These are phyloP conservation scores for Casuarius casuarius DNA, from an alignment of 2,113 vertebrate genomes.

Conservation along the genomic window DNA sequence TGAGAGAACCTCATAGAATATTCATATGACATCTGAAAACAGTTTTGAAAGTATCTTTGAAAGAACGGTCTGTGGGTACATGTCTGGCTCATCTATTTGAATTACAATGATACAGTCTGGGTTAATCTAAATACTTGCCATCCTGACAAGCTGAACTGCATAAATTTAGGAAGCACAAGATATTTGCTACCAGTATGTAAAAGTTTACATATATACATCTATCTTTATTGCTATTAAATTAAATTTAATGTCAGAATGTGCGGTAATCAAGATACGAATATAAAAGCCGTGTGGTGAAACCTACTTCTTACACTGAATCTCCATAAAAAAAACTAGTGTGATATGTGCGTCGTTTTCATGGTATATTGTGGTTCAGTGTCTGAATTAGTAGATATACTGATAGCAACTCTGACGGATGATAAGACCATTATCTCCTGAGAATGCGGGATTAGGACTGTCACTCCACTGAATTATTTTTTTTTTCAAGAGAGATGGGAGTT, in stretches of 20 bases:
- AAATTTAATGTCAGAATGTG: neutral
- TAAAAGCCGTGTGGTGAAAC: neutral
- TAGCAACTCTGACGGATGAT: no score
- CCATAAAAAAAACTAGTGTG: neutral
- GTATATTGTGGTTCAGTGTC: neutral
- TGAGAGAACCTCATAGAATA: neutral
- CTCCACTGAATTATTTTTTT: neutral
- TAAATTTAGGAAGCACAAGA: neutral
- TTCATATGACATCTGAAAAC: neutral
- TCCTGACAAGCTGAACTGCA: conserved; percentile 20
- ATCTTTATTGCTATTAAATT: neutral
- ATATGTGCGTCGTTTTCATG: neutral
- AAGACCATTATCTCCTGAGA: neutral
- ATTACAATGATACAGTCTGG: conserved; percentile 12
- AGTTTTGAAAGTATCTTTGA: neutral
- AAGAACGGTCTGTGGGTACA: neutral
- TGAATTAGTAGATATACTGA: neutral
- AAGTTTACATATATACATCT: neutral
- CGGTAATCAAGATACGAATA: neutral
- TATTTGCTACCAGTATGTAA: neutral
- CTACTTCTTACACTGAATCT: neutral
- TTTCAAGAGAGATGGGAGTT: neutral
- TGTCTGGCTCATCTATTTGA: neutral
- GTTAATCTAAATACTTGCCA: neutral
- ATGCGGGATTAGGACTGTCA: neutral